Percentiles rank a stretch among this genome's conserved stretches.
These are phyloP conservation scores for Oncorhynchus clarkii DNA, from an alignment of 2,113 vertebrate genomes.

Conservation along the genomic window DNA sequence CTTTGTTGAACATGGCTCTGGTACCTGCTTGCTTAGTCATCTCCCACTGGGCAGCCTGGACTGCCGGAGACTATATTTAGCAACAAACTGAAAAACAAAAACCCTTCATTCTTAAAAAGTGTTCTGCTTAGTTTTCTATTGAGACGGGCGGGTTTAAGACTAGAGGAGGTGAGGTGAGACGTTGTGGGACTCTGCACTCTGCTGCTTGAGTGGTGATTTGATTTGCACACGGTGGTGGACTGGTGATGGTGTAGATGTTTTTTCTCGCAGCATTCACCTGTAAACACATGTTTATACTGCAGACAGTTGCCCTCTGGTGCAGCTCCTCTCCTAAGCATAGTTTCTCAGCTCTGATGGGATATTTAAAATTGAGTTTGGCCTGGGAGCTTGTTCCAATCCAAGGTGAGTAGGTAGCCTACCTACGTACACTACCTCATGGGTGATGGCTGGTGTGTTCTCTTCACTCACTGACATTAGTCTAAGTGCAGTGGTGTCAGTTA, in stretches of 20 bases:
- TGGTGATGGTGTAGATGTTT: neutral
- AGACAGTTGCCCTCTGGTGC: neutral
- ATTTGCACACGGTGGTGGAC: slow-evolving; percentile 13
- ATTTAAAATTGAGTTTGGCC: slow-evolving; percentile 19
- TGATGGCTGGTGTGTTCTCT: slow-evolving; percentile 57
- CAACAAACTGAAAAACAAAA: slow-evolving; percentile 71
- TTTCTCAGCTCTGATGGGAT: too few relatives aligned
- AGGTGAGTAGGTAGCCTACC: too few relatives aligned
- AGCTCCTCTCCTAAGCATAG: neutral
- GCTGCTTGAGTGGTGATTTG: slow-evolving; percentile 6
- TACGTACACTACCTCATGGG: slow-evolving; percentile 56
- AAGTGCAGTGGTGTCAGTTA: slow-evolving; percentile 77
- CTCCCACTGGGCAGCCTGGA: slow-evolving; percentile 53
- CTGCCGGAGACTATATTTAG: slow-evolving; percentile 72
- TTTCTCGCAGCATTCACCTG: slow-evolving; percentile 47
- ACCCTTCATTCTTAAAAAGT: slow-evolving; percentile 75
- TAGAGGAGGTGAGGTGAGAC: slow-evolving; percentile 13
- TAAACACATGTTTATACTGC: slow-evolving; percentile 18
- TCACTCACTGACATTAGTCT: slow-evolving; percentile 66
- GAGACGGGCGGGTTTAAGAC: slow-evolving; percentile 25
- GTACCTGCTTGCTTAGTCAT: slow-evolving; percentile 63
- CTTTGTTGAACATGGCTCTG: slow-evolving; percentile 79
- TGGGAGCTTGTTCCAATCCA: slow-evolving; percentile 49
- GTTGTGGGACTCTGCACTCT: neutral
- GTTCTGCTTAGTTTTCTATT: slow-evolving; percentile 69